Evolutionary conservation across 2,797 vertebrate genomes (phyloP), one percentile per base, ranked within the genome.

Genomic region (Dicrostonyx torquatus): DNA sequence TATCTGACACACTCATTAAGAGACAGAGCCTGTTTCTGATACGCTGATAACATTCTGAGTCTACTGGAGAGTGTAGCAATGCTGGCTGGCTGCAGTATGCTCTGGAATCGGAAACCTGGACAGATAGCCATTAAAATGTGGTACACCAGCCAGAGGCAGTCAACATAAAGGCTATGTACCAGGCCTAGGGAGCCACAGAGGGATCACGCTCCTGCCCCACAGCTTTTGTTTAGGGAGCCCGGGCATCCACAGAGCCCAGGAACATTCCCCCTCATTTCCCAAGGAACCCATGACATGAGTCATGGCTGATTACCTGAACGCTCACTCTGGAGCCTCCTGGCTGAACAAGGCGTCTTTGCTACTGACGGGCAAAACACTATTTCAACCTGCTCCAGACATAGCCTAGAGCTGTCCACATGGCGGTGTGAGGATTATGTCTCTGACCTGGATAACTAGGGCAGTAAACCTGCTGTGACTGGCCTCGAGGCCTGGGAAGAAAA

Each of bases 391-490:
- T 94, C 94, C 94, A 97, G 95, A 97, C 95, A 91, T 89, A 55
- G 97, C 95, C 96, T 94, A 90, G 91, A 94, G 96, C 96, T 58
- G 87, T 95, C 87, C 96, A 92, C 95, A 94, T 53, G 95, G 91
- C 55, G 58, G 96, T 82, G 64, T 94, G 34, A 40, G 87, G 87
- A 91, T 97, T 93, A 89, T 12, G 95, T 90, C 94, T 95, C 84
- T 90, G 94, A 96, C 96, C 95, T 94, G 95, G 96, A 94, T 94
- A 96, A 90, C 53, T 93, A 50, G 14, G 53, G 87, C 88, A 93
- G 92, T 89, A 93, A 93, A 89, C 88, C 87, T 92, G 72, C 96
- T 48, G 50, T 73, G 55, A 70, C 92, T 22, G 13, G 91, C 95
- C 88, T 37, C 0, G 0, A 86, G 79, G 50, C 20, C 31, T 1